These are phyloP conservation scores for Hipparchia sbordonii DNA, from an alignment of 2,888 invertebrate species.

Conservation along the genomic window DNA sequence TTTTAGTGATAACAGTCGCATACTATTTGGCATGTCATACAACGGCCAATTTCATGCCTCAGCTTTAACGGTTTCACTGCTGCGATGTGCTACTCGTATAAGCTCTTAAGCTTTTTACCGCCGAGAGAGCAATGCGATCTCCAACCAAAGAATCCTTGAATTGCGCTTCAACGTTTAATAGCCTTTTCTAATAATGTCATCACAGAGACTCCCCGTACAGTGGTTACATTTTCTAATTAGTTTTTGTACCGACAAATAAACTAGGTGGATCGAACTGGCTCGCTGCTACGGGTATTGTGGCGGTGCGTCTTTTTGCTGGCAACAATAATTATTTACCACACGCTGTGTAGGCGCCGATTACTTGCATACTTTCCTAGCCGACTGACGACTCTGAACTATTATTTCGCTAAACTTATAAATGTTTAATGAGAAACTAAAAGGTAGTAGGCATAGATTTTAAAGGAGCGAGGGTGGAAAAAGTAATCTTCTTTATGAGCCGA, in stretches of 20 bases:
- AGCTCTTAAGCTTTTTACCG: slow-evolving; percentile 16
- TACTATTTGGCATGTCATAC: too few species aligned
- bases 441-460: background rate
- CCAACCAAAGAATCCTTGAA: slow-evolving; percentile 14
- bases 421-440: background rate
- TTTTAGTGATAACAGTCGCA: too few species aligned
- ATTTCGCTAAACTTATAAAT: slow-evolving; percentile 7
- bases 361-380: slow-evolving; percentile 5
- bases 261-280: slow-evolving; percentile 21
- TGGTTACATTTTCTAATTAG: slow-evolving; percentile 26
- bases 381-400: background rate
- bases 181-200: slow-evolving; percentile 24
- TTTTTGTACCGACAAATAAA: slow-evolving; percentile 27
- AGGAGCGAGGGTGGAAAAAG: background rate
- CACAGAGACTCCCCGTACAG: slow-evolving; percentile 14
- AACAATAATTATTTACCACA: slow-evolving; percentile 56
- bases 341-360: slow-evolving; percentile 42
- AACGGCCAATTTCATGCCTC: too few species aligned
- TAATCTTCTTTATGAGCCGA: too few species aligned
- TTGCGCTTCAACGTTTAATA: slow-evolving; percentile 18
- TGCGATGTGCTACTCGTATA: background rate
- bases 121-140: slow-evolving; percentile 14
- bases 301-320: slow-evolving; percentile 48
- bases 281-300: slow-evolving; percentile 20
- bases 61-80: too few species aligned